phyloP scores from a whole-genome alignment of 2,797 vertebrate species.

The Xenentodon cancila region DNA sequence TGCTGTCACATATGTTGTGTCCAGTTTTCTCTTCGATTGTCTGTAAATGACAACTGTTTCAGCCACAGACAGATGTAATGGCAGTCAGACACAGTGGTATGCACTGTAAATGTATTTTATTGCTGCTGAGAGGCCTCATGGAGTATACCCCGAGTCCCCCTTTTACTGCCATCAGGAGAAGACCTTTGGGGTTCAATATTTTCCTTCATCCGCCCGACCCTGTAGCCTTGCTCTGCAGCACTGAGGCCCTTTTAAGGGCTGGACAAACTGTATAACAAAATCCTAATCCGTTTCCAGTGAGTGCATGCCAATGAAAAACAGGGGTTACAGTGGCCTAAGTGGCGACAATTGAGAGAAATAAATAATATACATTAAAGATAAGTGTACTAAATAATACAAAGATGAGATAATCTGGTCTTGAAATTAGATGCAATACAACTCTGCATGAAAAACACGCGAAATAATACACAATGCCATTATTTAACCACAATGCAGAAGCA shows the following conservation, averaged over 20 bases:
- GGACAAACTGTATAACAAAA: slow-evolving; percentile 41
- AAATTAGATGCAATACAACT: too few species aligned
- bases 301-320: slow-evolving; percentile 31
- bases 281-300: slow-evolving; percentile 48
- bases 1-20: slow-evolving; percentile 33
- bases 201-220: slow-evolving; percentile 67
- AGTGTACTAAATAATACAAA: too few species aligned
- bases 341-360: slow-evolving; percentile 11
- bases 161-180: slow-evolving; percentile 57
- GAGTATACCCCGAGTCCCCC: slow-evolving; percentile 38
- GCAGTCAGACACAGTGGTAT: slow-evolving; percentile 6
- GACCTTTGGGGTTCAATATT: slow-evolving; percentile 71
- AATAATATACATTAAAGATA: too few species aligned
- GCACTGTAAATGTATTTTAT: slow-evolving; percentile 37
- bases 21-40: slow-evolving; percentile 36
- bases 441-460: too few species aligned
- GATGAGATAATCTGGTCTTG: too few species aligned
- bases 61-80: slow-evolving; percentile 7
- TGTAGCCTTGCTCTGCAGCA: slow-evolving; percentile 27
- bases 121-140: slow-evolving; percentile 32
- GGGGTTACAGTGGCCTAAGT: slow-evolving; percentile 17
- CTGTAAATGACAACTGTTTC: slow-evolving; percentile 34
- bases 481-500: background rate
- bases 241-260: slow-evolving; percentile 62
- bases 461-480: background rate